Conservation (phyloP, 2,797 vertebrate genomes). For the Hydrophis major region DNA sequence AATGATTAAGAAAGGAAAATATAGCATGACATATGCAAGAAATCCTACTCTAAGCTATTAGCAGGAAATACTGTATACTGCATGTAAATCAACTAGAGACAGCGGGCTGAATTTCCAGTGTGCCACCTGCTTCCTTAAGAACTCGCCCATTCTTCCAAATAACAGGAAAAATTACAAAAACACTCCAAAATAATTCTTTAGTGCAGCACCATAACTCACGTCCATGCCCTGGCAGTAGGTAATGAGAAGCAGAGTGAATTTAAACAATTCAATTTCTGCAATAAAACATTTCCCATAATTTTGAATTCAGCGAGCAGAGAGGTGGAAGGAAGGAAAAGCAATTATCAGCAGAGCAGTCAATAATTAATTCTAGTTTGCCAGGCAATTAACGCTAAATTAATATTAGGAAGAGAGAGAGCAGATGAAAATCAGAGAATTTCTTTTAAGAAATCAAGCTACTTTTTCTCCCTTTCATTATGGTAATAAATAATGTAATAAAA, state of each 20-base stretch:
- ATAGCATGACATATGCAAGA: background rate
- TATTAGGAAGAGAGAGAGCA: background rate
- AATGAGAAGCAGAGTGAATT: background rate
- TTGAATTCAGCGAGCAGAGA: background rate
- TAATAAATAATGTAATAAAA: conserved; percentile 6
- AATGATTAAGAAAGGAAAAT: background rate
- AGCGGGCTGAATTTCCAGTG: background rate
- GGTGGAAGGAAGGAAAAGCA: background rate
- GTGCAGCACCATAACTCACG: background rate
- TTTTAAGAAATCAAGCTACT: background rate
- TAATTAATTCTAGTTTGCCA: background rate
- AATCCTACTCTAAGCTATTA: background rate
- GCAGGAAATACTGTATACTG: background rate
- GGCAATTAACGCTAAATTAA: background rate
- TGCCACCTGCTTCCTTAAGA: background rate
- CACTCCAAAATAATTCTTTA: background rate
- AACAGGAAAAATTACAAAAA: background rate
- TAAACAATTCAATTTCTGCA: background rate
- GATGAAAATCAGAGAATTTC: background rate
- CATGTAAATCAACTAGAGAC: background rate
- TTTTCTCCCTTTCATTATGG: background rate
- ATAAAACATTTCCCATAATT: background rate
- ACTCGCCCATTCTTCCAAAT: background rate
- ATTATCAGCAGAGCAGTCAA: background rate
- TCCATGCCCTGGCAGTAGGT: too few relatives aligned